phyloP scores from a whole-genome alignment of 2,888 invertebrate genomes.

The Xestia xanthographa region DNA sequence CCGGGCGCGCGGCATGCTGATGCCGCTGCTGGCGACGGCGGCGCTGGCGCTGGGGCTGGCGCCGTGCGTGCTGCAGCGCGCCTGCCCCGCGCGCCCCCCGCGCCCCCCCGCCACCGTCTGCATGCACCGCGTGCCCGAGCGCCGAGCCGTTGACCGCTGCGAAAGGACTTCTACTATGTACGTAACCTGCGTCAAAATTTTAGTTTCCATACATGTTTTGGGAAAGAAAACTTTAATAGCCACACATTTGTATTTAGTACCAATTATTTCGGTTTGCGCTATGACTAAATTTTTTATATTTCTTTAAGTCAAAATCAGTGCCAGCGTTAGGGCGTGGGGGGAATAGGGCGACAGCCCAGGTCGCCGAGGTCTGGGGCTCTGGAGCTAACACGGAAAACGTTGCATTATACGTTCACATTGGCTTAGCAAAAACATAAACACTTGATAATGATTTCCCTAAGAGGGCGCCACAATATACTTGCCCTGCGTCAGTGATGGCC shows the following conservation, averaged over 20 bases:
- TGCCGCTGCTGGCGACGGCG: constrained; percentile 74
- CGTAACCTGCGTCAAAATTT: background rate
- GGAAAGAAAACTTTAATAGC: background rate
- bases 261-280: background rate
- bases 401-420: too few species aligned
- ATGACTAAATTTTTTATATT: background rate
- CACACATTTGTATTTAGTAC: too few species aligned
- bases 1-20: constrained; percentile 62
- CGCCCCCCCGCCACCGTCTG: constrained; percentile 81
- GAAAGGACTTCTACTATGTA: constrained; percentile 21
- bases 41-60: constrained; percentile 76
- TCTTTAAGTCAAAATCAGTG: background rate
- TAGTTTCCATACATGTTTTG: background rate
- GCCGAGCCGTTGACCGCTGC: constrained; percentile 27
- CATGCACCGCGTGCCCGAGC: constrained; percentile 79
- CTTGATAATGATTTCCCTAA: too few species aligned
- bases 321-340: too few species aligned
- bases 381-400: too few species aligned
- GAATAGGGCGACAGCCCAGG: too few species aligned
- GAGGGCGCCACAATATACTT: too few species aligned
- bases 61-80: constrained; percentile 83
- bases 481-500: too few species aligned
- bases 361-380: too few species aligned
- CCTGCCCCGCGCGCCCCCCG: constrained; percentile 71
- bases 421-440: too few species aligned